phyloP scores from a whole-genome alignment of 2,888 invertebrate species.

The Patella pellucida region DNA sequence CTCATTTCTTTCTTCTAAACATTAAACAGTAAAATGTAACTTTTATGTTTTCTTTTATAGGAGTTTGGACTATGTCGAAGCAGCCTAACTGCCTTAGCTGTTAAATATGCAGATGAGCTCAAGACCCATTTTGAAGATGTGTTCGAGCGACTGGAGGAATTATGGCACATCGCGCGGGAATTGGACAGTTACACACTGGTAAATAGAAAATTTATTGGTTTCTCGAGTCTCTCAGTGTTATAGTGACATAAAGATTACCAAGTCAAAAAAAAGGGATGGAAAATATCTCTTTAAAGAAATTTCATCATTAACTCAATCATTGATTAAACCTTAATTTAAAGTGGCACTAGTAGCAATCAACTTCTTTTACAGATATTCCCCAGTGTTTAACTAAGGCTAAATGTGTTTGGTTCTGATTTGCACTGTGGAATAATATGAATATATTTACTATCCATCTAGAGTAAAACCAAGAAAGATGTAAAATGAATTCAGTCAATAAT shows the following conservation, averaged over 20 bases:
- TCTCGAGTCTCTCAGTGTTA: neutral
- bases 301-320: no score
- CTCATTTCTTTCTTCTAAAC: slow-evolving; percentile 4
- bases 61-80: slow-evolving; percentile 51
- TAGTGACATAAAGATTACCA: slow-evolving; percentile 4
- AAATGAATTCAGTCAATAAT: no score
- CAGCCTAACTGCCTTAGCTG: slow-evolving; percentile 58
- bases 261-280: slow-evolving; percentile 12
- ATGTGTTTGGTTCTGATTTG: no score
- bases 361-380: no score
- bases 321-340: no score
- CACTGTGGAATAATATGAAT: no score
- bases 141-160: slow-evolving; percentile 57
- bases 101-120: slow-evolving; percentile 59
- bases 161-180: slow-evolving; percentile 55
- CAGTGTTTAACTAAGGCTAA: no score
- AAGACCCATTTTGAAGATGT: slow-evolving; percentile 57
- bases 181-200: slow-evolving; percentile 52
- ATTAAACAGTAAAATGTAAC: no score
- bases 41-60: slow-evolving; percentile 32
- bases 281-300: neutral
- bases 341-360: no score
- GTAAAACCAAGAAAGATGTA: no score
- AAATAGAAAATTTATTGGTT: slow-evolving; percentile 28
- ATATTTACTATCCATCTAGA: no score